A percentile compares a stretch with the other conserved stretches of the same genome.
These are phyloP conservation scores for Leuciscus waleckii DNA, from an alignment of 2,797 vertebrate genomes.

Conservation along the genomic window DNA sequence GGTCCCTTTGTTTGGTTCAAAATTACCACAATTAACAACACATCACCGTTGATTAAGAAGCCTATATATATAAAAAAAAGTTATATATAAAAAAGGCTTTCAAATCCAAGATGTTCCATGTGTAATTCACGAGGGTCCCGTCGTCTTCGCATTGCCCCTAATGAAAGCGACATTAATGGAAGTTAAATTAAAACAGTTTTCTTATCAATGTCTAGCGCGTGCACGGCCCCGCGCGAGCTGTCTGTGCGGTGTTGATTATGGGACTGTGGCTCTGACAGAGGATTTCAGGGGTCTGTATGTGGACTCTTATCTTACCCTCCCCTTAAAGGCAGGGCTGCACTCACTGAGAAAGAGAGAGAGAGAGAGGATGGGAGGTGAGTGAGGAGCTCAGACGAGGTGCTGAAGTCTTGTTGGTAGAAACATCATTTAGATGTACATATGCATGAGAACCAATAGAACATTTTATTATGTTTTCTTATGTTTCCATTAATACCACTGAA, in stretches of 20 bases:
- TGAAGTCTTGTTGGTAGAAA: not conserved
- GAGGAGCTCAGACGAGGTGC: not conserved
- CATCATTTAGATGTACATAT: not conserved
- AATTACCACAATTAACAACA: not conserved
- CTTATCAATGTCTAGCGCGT: conserved; percentile 74
- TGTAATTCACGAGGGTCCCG: not conserved
- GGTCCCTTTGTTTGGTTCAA: not conserved
- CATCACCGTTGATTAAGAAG: not conserved
- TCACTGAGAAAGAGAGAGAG: conserved; percentile 8
- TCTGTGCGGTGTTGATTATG: conserved; percentile 78
- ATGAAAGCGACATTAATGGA: conserved; percentile 16
- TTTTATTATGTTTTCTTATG: not conserved
- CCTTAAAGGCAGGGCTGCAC: conserved; percentile 60
- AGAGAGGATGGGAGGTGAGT: conserved; percentile 18
- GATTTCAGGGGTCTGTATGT: conserved; percentile 49
- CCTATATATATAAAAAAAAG: not conserved
- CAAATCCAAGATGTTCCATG: not conserved
- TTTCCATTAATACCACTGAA: not conserved
- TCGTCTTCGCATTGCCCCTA: conserved; percentile 8
- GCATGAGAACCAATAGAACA: not conserved
- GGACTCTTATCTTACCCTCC: conserved; percentile 62
- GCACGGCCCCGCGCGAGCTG: conserved; percentile 70
- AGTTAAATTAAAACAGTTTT: conserved; percentile 51
- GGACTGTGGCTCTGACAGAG: conserved; percentile 49
- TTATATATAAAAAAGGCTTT: conserved; percentile 7